Evolutionary conservation across 2,888 invertebrate species (phyloP).

Genomic region (Limenitis camilla): DNA sequence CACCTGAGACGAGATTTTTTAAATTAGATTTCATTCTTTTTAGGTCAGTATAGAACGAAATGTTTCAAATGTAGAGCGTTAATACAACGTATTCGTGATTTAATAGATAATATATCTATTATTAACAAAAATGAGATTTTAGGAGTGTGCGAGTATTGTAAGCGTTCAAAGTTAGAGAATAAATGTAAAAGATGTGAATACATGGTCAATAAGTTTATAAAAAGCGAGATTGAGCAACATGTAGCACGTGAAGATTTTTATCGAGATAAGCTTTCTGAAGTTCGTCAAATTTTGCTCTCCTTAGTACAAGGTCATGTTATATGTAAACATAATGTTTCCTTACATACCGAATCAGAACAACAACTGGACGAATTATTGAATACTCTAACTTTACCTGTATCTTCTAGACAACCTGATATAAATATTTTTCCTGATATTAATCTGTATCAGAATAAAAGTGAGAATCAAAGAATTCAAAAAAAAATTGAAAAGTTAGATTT

Average conservation of each 20-base stretch:
- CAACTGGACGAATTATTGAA: slow-evolving; percentile 5
- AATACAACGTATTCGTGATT: slow-evolving; percentile 31
- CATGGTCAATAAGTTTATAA: slow-evolving; percentile 31
- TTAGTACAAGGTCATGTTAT: slow-evolving; percentile 28
- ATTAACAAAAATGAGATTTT: slow-evolving; percentile 34
- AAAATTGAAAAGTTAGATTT: neutral
- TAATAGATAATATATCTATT: slow-evolving; percentile 35
- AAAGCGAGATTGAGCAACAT: slow-evolving; percentile 21
- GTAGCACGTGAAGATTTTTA: slow-evolving; percentile 27
- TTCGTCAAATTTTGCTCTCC: slow-evolving; percentile 31
- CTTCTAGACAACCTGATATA: slow-evolving; percentile 22
- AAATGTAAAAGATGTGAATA: slow-evolving; percentile 41
- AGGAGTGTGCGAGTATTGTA: slow-evolving; percentile 40
- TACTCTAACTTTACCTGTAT: slow-evolving; percentile 22
- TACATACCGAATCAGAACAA: slow-evolving; percentile 7
- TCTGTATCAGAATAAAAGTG: neutral
- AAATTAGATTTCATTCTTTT: neutral
- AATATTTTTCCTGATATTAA: slow-evolving; percentile 3
- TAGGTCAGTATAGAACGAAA: slow-evolving; percentile 35
- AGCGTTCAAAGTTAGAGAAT: slow-evolving; percentile 24
- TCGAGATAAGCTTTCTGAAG: slow-evolving; percentile 32
- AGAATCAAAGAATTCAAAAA: neutral
- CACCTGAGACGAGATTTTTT: neutral
- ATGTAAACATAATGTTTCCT: slow-evolving; percentile 28
- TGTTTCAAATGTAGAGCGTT: slow-evolving; percentile 37